Base-by-base conservation (phyloP, 2,888 invertebrate species). In the Scaptomyza tumidula region DNA sequence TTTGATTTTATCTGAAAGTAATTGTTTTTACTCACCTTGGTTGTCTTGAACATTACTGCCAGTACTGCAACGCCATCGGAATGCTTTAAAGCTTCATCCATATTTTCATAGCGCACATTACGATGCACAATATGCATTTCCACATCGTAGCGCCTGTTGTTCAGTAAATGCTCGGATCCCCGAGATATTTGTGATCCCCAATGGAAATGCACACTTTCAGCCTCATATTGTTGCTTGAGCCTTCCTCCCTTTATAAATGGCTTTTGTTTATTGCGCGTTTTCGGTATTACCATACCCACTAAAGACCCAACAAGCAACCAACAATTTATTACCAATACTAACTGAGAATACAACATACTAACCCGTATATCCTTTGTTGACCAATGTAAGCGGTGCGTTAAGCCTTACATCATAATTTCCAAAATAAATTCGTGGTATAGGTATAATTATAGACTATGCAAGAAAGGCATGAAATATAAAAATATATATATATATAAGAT, bases 41-140 rank as follows among this genome's bases (percentile, higher is more conserved):
- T 67, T 16, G 72, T 63, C 19, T 80, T 88, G 3, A 94, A 94
- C 68, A 95, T 88, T 3, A 94, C 93, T 6, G 93, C 94, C 13
- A 96, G 88, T 0, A 96, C 95, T 1, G 94, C 94, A 31, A 96
- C 75, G 4, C 95, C 95, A 71, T 93, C 92, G 6, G 92, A 83
- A 63, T 93, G 72, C 10, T 92, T 82, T 1, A 92, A 75, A 0
- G 95, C 95, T 52, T 92, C 92, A 0, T 87, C 71, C 3, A 94
- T 75, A 53, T 91, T 93, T 0, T 94, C 86, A 78, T 93, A 94
- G 71, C 93, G 94, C 76, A 92, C 93, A 48, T 93, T 93, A 78
- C 94, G 94, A 89, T 95, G 95, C 0, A 96, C 95, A 50, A 95
- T 92, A 88, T 96, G 96, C 76, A 95, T 90, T 90, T 95, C 95